These are phyloP conservation scores for Marasmarcha lunaedactyla DNA, from an alignment of 2,888 invertebrate genomes.

Conservation along the genomic window DNA sequence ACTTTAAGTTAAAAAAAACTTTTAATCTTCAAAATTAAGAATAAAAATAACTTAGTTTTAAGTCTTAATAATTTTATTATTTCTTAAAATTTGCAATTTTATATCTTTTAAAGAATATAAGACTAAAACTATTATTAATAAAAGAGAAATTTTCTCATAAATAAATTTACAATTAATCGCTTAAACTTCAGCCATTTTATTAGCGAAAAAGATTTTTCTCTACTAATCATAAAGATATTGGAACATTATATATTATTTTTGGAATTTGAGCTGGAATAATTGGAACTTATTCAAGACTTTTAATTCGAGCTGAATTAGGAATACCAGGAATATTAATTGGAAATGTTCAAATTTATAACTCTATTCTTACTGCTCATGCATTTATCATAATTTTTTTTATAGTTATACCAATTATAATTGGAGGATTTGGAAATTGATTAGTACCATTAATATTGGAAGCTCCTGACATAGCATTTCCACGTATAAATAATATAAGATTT, in stretches of 20 bases:
- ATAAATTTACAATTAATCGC: conserved; percentile 77
- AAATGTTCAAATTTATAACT: conserved; percentile 83
- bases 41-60: conserved; percentile 65
- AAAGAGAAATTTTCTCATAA: conserved; percentile 62
- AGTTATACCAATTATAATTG: conserved; percentile 80
- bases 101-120: conserved; percentile 69
- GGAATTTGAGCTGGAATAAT: conserved; percentile 77
- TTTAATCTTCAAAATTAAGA: conserved; percentile 74
- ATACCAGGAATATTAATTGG: conserved; percentile 75
- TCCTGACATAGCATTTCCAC: conserved; percentile 86
- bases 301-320: conserved; percentile 81
- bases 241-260: conserved; percentile 78
- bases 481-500: conserved; percentile 88
- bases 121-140: conserved; percentile 40
- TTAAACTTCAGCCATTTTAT: conserved; percentile 74
- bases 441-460: conserved; percentile 81
- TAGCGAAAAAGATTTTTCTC: conserved; percentile 76
- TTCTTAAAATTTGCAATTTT: conserved; percentile 74
- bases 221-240: conserved; percentile 83
- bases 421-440: conserved; percentile 87
- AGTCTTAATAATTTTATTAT: conserved; percentile 58
- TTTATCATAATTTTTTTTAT: conserved; percentile 88
- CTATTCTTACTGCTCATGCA: conserved; percentile 83
- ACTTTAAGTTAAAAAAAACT: conserved; percentile 73
- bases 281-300: conserved; percentile 75